Evolutionary conservation across 2,888 invertebrate genomes (phyloP).

Genomic region (Gandaritis pyraliata): DNA sequence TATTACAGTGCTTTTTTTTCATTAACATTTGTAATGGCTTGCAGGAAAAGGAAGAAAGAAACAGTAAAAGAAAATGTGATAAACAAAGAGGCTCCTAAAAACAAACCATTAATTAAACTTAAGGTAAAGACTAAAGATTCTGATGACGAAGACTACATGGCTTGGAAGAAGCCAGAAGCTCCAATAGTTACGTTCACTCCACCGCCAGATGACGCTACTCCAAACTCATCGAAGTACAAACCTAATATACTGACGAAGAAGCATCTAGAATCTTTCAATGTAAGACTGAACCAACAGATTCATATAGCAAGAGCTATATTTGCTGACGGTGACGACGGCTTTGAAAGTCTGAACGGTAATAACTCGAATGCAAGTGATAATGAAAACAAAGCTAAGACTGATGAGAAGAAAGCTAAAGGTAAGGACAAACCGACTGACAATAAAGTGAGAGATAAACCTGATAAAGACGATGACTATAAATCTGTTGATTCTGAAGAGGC

Average conservation of each 20-base stretch:
- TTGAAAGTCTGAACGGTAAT: conserved; percentile 93
- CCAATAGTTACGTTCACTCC: conserved; percentile 79
- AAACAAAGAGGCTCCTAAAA: conserved; percentile 63
- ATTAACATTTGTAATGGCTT: conserved; percentile 38
- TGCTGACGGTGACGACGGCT: conserved; percentile 90
- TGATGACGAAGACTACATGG: conserved; percentile 79
- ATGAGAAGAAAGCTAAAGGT: conserved; percentile 51
- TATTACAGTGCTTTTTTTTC: neutral
- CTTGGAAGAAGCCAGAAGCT: conserved; percentile 76
- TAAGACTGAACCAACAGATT: conserved; percentile 60
- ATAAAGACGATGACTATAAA: conserved; percentile 73
- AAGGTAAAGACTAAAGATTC: conserved; percentile 77
- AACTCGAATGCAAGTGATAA: conserved; percentile 88
- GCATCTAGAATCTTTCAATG: conserved; percentile 75
- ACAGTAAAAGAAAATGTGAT: conserved; percentile 65
- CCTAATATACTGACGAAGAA: conserved; percentile 73
- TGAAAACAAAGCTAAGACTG: conserved; percentile 56
- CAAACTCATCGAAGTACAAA: conserved; percentile 65
- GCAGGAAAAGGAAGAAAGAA: conserved; percentile 77
- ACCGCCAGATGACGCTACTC: conserved; percentile 66
- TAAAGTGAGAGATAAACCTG: conserved; percentile 30
- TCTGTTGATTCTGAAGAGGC: conserved; percentile 72
- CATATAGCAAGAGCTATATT: conserved; percentile 60
- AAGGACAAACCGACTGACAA: conserved; percentile 31
- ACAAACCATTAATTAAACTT: conserved; percentile 61